A percentile compares a stretch with the other conserved stretches of the same genome.
Evolutionary conservation across 2,113 vertebrate species (phyloP).

Genomic region (Hypomesus transpacificus): DNA sequence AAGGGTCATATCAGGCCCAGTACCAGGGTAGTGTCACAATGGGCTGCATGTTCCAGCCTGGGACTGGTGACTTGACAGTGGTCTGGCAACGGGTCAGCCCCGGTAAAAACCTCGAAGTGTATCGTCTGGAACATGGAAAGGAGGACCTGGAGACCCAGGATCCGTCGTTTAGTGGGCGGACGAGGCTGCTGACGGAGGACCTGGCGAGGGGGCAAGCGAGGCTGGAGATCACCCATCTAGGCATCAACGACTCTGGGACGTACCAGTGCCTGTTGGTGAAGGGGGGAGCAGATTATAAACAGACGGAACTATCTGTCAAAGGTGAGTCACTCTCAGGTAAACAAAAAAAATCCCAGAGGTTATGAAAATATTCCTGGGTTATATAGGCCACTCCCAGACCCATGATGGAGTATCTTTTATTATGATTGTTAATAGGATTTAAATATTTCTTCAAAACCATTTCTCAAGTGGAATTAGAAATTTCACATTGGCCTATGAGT

Average conservation of each 20-base stretch:
- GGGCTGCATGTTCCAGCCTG: slow-evolving; percentile 79
- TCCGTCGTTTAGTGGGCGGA: slow-evolving; percentile 66
- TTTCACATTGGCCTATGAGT: too few species aligned
- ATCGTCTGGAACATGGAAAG: slow-evolving; percentile 58
- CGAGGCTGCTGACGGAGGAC: slow-evolving; percentile 67
- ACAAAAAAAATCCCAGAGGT: not conserved
- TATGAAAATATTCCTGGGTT: not conserved
- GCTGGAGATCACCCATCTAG: slow-evolving; percentile 74
- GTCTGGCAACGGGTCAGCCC: slow-evolving; percentile 66
- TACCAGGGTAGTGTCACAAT: slow-evolving; percentile 73
- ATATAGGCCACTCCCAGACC: not conserved
- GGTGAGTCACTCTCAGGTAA: slow-evolving; percentile 64
- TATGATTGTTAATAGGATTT: not conserved
- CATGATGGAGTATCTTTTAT: not conserved
- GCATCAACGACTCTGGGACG: slow-evolving; percentile 76
- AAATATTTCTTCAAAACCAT: not conserved
- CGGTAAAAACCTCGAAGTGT: slow-evolving; percentile 42
- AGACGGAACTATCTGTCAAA: slow-evolving; percentile 72
- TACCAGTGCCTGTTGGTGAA: slow-evolving; percentile 80
- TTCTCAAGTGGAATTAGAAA: not conserved
- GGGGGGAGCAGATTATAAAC: slow-evolving; percentile 80
- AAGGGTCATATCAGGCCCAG: slow-evolving; percentile 60
- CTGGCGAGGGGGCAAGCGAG: slow-evolving; percentile 71
- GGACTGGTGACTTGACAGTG: slow-evolving; percentile 62
- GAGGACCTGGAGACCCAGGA: slow-evolving; percentile 55